Percentiles rank a stretch among this genome's conserved stretches.
Conservation (phyloP, 2,797 vertebrate species). For the Pelodytes ibericus region DNA sequence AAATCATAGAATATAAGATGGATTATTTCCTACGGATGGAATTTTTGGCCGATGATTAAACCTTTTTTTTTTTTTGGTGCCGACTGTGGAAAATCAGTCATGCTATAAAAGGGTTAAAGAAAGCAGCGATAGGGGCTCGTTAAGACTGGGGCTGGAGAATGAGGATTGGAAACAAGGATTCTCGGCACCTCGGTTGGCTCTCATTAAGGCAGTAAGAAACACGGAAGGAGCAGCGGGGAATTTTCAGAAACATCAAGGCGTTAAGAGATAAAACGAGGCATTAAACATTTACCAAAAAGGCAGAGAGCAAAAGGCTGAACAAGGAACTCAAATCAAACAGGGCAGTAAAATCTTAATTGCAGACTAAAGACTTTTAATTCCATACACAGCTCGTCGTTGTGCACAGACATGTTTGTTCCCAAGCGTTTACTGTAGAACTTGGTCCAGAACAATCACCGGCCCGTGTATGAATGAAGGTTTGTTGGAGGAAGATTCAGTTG, state of each 20-base stretch:
- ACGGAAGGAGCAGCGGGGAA: slow-evolving; percentile 42
- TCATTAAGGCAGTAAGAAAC: slow-evolving; percentile 38
- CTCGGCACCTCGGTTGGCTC: slow-evolving; percentile 30
- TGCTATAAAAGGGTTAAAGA: too few species aligned
- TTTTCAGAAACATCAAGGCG: slow-evolving; percentile 42
- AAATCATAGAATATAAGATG: too few species aligned
- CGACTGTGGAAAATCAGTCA: too few species aligned
- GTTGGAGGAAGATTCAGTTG: neutral
- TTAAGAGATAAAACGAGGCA: slow-evolving; percentile 38
- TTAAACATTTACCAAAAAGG: slow-evolving; percentile 34
- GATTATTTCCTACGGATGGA: too few species aligned
- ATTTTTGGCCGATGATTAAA: too few species aligned
- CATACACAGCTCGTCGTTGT: slow-evolving; percentile 5
- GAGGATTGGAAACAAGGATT: slow-evolving; percentile 16
- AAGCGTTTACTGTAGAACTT: neutral
- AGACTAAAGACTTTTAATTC: slow-evolving; percentile 33
- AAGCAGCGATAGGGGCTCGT: too few species aligned
- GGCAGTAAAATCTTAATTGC: slow-evolving; percentile 42
- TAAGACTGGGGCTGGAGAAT: slow-evolving; percentile 20
- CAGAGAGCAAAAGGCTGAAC: slow-evolving; percentile 26
- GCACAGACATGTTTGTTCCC: neutral
- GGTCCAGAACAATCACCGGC: neutral
- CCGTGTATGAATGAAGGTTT: neutral
- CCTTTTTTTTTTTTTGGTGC: too few species aligned
- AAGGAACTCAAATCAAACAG: slow-evolving; percentile 16